Evolutionary conservation across 2,797 vertebrate species (phyloP), one percentile per base, ranked within the genome.

Genomic region (Macropodus opercularis): DNA sequence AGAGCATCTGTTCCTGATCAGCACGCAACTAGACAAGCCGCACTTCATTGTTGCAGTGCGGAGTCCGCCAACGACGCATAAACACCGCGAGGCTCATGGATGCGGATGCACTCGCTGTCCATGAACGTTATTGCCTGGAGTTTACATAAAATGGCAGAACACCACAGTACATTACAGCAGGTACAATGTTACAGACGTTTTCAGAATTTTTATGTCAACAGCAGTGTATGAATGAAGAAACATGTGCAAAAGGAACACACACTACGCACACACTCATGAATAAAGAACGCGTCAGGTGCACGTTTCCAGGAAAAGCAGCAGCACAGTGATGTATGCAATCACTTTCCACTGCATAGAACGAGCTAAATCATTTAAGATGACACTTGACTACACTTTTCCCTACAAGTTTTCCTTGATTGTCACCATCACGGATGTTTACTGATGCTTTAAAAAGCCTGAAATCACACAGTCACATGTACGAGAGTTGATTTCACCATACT

Each of bases 1-100:
- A 72, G 55, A 89, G 80, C 82, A 87, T 85, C 87, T 90, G 85
- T 80, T 88, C 74, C 64, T 83, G 81, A 89, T 91, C 84, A 77
- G 73, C 67, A 48, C 17, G 70, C 75, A 65, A 83, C 75, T 55
- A 70, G 72, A 81, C 66, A 62, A 62, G 75, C 65, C 22, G n/a
- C 69, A 60, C 78, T 81, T 79, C 57, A 69, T 68, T 53, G 66
- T 72, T 58, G 27, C 42, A 62, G 43, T 74, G 63, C 53, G 36
- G 63, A 66, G 62, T 69, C 56, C 35, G 21, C 57, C 60, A 68
- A 38, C 54, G 29, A 72, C 75, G 64, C 39, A 58, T 52, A 39
- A 47, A 67, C 32, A 29, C 36, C 23, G 31, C 27, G 23, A 19
- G 63, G 72, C 21, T 13, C 55, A 52, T 56, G 56, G 52, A 51